Evolutionary conservation across 2,888 invertebrate genomes (phyloP), one percentile per base, ranked within the genome.

Genomic region (Acronicta alni): DNA sequence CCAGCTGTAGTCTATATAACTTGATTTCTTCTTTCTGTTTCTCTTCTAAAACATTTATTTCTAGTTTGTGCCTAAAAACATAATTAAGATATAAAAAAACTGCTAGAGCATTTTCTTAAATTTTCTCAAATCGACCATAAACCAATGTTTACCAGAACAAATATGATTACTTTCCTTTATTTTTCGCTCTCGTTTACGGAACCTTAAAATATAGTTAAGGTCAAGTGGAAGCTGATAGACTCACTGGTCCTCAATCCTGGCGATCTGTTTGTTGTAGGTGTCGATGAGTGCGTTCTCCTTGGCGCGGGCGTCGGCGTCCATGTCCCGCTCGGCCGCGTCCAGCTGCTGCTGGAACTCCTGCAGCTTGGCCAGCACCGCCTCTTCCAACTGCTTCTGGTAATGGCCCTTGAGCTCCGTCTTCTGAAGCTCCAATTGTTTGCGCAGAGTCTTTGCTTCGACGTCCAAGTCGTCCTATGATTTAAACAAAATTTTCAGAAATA

Each of bases 381-480:
- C 95, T 77, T 98, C 97, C 12, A 98, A 93, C 89, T 98, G 97
- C 70, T 96, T 96, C 88, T 98, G 98, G 81, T 97, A 98, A 82
- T 97, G 96, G 37, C 95, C 94, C 75, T 97, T 96, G 15, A 97
- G 88, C 62, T 97, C 96, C 12, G 93, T 87, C 81, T 96, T 96
- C 69, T 96, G 96, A 1, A 95, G 88, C 57, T 97, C 96, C 44
- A 95, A 82, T 44, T 95, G 95, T 37, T 95, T 94, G 42, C 91
- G 92, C 1, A 93, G 83, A 10, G 75, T 68, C 62, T 96, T 95
- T 0, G 95, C 84, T 52, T 96, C 96, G 42, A 85, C 89, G 67
- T 95, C 95, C 1, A 95, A 81, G 1, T 83, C 82, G 18, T 91
- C 89, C 95, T 96, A 73, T 0, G 15, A 12, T 16, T 32, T 23